Evolutionary conservation across 1,140 invertebrate genomes (phyloP), one percentile per base, ranked within the genome.

Genomic region (Drosophila bipectinata): DNA sequence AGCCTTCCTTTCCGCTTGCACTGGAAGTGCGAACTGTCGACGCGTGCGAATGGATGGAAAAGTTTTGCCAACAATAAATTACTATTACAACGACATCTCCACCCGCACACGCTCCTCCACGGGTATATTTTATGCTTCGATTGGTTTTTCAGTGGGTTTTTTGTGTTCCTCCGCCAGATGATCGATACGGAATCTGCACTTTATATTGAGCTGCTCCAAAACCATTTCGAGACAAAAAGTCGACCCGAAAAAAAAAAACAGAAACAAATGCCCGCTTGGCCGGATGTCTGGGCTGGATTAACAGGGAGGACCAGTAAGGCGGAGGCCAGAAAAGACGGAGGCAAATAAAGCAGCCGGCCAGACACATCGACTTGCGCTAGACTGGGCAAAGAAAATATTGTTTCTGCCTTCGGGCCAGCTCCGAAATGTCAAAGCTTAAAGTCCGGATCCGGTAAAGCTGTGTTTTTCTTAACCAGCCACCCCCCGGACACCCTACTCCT

Each of bases 21-120:
- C 54, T 68, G 59, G 57, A 28, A 28, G 26, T 28, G 26, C 26
- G 26, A 28, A 28, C 26, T 56, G 72, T 39, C 62, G 62, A 78
- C 59, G 60, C 52, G 51, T 47, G 60, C 51, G 47, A 37, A 53
- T 10, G 51, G 62, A 51, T 58, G 72, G 58, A 49, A 67, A 74
- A 60, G 68, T 84, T 85, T 76, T 80, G 45, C 59, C 58, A 69
- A 73, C 81, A 77, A 87, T 87, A 87, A 87, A 87, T 87, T 87
- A 87, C 82, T 81, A 87, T 87, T 87, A 82, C 82, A 87, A 78
- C 77, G 78, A 85, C 82, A 81, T 82, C 87, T 78, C 52, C 62
- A 37, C 34, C 66, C 67, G 67, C 75, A 61, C 26, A 39, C 30
- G 45, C 30, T 49, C 9, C 37, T 12, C 32, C 15, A 51, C 9